Evolutionary conservation across 2,888 invertebrate genomes (phyloP).

Genomic region (Orchesellides sinensis): DNA sequence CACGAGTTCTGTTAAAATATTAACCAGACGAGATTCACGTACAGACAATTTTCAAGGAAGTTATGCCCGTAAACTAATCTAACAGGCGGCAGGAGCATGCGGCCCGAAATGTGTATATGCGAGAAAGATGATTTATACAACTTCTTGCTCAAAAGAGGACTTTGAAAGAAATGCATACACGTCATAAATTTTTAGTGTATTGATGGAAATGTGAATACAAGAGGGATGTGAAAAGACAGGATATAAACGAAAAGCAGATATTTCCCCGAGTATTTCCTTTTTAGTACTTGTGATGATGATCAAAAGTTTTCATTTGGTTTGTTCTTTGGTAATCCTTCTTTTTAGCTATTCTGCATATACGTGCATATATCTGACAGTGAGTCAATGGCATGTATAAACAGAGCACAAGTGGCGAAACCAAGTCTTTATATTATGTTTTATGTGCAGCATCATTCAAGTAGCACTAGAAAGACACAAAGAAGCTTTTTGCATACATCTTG

Average conservation of each 20-base stretch:
- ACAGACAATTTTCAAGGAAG: neutral
- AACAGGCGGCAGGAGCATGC: neutral
- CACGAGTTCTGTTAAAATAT: conserved; percentile 13
- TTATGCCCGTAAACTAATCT: too few relatives aligned
- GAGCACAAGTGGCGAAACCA: neutral
- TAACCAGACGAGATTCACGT: conserved; percentile 2
- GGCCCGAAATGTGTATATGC: neutral
- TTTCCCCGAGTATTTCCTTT: neutral
- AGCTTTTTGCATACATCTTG: conserved; percentile 38
- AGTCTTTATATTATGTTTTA: neutral
- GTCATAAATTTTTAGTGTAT: conserved; percentile 14
- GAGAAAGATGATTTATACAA: conserved; percentile 15
- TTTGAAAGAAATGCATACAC: neutral
- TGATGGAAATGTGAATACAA: conserved; percentile 21
- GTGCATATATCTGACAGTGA: neutral
- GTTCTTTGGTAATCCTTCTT: conserved; percentile 7
- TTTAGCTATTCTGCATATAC: neutral
- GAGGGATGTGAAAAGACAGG: neutral
- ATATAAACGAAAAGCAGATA: neutral
- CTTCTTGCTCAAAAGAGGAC: neutral
- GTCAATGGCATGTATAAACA: neutral
- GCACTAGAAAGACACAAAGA: conserved; percentile 24
- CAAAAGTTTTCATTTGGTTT: conserved; percentile 16
- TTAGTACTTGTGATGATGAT: conserved; percentile 11
- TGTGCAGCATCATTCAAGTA: conserved; percentile 13